These are phyloP conservation scores for Cerastis leucographa DNA, from an alignment of 2,888 invertebrate genomes.

Conservation along the genomic window DNA sequence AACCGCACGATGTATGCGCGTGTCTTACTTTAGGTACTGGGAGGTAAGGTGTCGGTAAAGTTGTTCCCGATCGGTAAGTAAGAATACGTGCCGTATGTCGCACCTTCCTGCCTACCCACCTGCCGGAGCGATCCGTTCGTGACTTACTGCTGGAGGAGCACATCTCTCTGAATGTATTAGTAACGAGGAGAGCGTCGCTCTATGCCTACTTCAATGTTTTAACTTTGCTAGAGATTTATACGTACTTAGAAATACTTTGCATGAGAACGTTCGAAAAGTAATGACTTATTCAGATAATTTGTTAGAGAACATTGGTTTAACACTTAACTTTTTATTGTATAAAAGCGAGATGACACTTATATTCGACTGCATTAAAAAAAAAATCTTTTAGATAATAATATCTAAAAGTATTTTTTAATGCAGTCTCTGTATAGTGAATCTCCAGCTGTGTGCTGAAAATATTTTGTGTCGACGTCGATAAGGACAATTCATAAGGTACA, in stretches of 20 bases:
- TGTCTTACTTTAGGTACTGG: neutral
- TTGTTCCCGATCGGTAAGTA: neutral
- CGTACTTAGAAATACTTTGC: neutral
- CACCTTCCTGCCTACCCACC: neutral
- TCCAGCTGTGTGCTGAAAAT: neutral
- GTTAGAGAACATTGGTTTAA: neutral
- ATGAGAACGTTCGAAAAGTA: neutral
- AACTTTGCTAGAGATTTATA: neutral
- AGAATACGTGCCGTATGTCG: neutral
- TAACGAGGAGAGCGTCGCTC: conserved; percentile 10
- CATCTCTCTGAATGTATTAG: conserved; percentile 6
- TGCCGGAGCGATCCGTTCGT: neutral
- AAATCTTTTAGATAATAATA: neutral
- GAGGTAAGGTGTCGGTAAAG: neutral
- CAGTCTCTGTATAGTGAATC: neutral
- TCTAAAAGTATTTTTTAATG: too few relatives aligned
- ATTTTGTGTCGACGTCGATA: neutral
- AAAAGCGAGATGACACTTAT: neutral
- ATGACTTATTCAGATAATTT: neutral
- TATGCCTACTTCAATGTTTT: neutral
- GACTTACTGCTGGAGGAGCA: conserved; percentile 7
- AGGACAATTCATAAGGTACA: neutral
- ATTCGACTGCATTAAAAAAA: neutral
- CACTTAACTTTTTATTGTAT: neutral
- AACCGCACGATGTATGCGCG: neutral